Evolutionary conservation across 2,888 invertebrate species (phyloP).

Genomic region (Drosophila pegasa): DNA sequence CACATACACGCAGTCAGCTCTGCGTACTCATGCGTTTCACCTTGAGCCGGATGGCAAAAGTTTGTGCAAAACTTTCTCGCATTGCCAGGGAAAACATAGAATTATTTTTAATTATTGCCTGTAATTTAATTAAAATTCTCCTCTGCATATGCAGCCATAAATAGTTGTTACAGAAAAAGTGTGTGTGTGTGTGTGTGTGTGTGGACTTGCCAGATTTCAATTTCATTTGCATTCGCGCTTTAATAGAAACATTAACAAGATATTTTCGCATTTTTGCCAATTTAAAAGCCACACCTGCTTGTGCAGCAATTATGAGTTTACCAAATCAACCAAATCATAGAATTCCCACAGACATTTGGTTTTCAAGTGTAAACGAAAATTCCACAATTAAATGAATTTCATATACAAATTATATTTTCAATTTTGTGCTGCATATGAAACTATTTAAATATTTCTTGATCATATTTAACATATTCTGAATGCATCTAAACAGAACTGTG

Average conservation of each 20-base stretch:
- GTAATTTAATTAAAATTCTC: slow-evolving; percentile 11
- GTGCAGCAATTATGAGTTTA: not conserved
- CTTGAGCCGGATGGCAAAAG: slow-evolving; percentile 1
- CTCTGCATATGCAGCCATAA: slow-evolving; percentile 4
- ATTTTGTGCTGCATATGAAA: not conserved
- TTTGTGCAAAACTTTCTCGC: slow-evolving; percentile 10
- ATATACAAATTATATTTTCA: slow-evolving; percentile 6
- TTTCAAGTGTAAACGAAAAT: slow-evolving; percentile 6
- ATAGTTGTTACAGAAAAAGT: not conserved
- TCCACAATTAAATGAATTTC: slow-evolving; percentile 4
- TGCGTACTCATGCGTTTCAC: not conserved
- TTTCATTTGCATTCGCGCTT: not conserved
- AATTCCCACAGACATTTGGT: not conserved
- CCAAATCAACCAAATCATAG: slow-evolving; percentile 3
- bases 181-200: too few relatives aligned
- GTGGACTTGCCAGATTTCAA: not conserved
- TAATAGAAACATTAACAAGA: not conserved
- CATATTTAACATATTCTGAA: not conserved
- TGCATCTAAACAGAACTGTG: not conserved
- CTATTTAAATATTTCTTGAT: not conserved
- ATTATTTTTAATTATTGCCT: slow-evolving; percentile 5
- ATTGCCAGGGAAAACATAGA: slow-evolving; percentile 3
- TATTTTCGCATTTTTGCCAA: not conserved
- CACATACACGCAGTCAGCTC: not conserved
- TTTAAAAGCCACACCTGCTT: slow-evolving; percentile 1